Base-by-base conservation (phyloP, 2,888 invertebrate genomes). In the Cancer borealis region DNA sequence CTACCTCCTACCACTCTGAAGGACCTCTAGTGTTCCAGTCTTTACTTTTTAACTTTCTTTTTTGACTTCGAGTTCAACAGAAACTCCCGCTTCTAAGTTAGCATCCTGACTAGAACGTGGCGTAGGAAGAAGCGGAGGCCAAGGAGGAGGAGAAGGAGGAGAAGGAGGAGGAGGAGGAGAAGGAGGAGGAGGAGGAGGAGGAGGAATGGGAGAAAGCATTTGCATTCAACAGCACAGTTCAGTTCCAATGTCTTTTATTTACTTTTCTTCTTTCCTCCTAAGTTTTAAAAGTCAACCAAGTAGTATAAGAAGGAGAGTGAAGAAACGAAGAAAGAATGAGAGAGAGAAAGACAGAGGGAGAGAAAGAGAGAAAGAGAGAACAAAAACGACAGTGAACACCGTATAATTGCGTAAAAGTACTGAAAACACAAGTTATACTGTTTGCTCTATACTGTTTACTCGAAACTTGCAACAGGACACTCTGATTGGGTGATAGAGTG, bases 11-110 rank as follows among this genome's bases (percentile, higher is more conserved):
- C 30, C 1, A 26, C 46, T 30, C 26, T 30, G 46, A 47, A 88
- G 46, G 26, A 45, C 88, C 46, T 88, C 46, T 49, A 12, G n/a
- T 88, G 88, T 88, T 79, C 79, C 30, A 79, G 79, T 79, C 79
- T 79, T 79, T 79, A 79, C 79, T 79, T 79, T 66, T 79, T 79
- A 79, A 79, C 79, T 79, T 79, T 79, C 30, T 79, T 26, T 30
- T 14, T 14, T 21, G 79, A 79, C 79, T 30, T 79, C 4, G 79
- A 79, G 79, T 79, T 30, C 1, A 79, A 30, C 79, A 30, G 12
- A 79, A 79, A 79, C 79, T 79, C 79, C 14, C 12, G 30, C 26
- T 79, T 30, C 79, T 79, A 79, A 79, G 30, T 79, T 79, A 79
- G 79, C 30, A 30, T 79, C 30, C 79, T 79, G 79, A 30, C 30